These are phyloP conservation scores for Alcis repandata DNA, from an alignment of 2,888 invertebrate genomes.

Conservation along the genomic window DNA sequence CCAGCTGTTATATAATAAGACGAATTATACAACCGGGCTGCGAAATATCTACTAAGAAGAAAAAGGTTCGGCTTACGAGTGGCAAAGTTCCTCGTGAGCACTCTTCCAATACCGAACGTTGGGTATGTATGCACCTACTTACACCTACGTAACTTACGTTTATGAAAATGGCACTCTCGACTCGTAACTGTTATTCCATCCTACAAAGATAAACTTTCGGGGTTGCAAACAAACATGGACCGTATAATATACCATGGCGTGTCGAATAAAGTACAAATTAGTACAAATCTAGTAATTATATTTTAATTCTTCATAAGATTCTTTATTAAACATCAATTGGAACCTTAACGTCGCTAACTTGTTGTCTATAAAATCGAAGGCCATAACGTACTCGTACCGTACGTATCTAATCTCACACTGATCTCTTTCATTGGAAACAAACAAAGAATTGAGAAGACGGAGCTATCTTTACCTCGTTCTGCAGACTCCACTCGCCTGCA, in stretches of 20 bases:
- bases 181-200: conserved; percentile 37
- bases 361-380: conserved; percentile 68
- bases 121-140: conserved; percentile 38
- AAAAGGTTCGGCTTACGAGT: conserved; percentile 26
- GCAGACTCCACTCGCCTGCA: conserved; percentile 17
- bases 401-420: conserved; percentile 49
- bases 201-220: conserved; percentile 65
- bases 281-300: conserved; percentile 66
- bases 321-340: conserved; percentile 67
- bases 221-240: conserved; percentile 56
- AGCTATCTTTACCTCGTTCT: conserved; percentile 15
- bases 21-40: not conserved
- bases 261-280: conserved; percentile 66
- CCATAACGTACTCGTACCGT: conserved; percentile 59
- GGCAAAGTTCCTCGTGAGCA: conserved; percentile 29
- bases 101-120: conserved; percentile 37
- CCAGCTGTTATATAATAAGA: too few species aligned
- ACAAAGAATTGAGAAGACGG: conserved; percentile 20
- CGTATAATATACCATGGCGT: conserved; percentile 55
- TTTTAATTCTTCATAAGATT: conserved; percentile 73
- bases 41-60: conserved; percentile 32
- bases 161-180: conserved; percentile 43
- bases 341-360: conserved; percentile 71
- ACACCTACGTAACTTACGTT: conserved; percentile 41
- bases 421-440: conserved; percentile 34